Percentiles rank a stretch among this genome's conserved stretches.
Conservation (phyloP, 1,140 invertebrate species). For the Cepaea nemoralis region DNA sequence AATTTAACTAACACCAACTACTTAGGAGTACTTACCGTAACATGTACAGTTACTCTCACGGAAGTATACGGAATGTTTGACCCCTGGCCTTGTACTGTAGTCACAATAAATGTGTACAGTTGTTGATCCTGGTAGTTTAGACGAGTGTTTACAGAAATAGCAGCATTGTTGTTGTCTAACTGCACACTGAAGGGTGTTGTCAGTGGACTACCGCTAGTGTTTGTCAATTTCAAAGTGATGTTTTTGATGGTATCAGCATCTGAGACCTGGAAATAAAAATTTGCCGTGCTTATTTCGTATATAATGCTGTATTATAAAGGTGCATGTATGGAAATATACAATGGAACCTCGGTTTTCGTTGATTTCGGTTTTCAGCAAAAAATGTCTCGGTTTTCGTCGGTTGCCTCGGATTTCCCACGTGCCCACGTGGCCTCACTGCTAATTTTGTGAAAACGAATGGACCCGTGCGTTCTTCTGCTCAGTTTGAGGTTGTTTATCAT, state of each 20-base stretch:
- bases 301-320: no score
- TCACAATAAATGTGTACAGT: slow-evolving; percentile 13
- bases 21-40: slow-evolving; percentile 27
- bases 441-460: no score
- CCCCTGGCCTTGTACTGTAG: slow-evolving; percentile 1
- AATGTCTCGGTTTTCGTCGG: no score
- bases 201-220: neutral
- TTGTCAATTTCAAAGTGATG: neutral
- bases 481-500: no score
- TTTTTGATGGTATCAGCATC: slow-evolving; percentile 18
- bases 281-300: neutral
- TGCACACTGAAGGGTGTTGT: slow-evolving; percentile 5
- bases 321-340: no score
- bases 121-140: slow-evolving; percentile 26
- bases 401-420: no score
- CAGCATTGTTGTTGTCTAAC: neutral
- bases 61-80: neutral
- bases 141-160: neutral
- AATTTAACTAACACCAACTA: neutral
- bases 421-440: no score
- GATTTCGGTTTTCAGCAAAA: no score
- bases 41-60: slow-evolving; percentile 23
- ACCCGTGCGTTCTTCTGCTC: no score
- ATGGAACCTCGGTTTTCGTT: no score
- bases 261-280: neutral